These are phyloP conservation scores for Eueides isabella DNA, from an alignment of 1,140 invertebrate species.

Conservation along the genomic window DNA sequence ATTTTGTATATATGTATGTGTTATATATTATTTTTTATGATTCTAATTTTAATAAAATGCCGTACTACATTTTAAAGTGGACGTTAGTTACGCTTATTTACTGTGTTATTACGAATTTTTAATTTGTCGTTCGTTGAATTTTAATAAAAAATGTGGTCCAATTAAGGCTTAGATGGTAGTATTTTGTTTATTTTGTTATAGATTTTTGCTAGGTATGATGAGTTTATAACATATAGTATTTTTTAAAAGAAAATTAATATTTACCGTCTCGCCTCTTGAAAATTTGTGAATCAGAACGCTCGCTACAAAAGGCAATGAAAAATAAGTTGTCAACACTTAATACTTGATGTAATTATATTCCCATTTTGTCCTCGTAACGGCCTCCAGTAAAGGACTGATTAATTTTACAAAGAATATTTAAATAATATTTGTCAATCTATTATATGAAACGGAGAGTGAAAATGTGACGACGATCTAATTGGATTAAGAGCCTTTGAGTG, in stretches of 20 bases:
- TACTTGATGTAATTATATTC: slow-evolving; percentile 14
- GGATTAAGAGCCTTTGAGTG: slow-evolving; percentile 19
- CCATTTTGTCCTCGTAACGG: neutral
- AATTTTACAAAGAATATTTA: slow-evolving; percentile 11
- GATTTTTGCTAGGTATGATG: neutral
- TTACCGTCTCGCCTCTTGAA: slow-evolving; percentile 1
- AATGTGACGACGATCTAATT: slow-evolving; percentile 22
- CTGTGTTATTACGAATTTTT: neutral
- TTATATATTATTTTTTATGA: neutral
- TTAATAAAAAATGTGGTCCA: neutral
- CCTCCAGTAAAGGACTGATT: neutral
- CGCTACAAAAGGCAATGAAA: slow-evolving; percentile 4
- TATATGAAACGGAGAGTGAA: slow-evolving; percentile 3
- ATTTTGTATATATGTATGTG: neutral
- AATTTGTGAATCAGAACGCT: slow-evolving; percentile 2
- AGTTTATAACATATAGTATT: slow-evolving; percentile 12
- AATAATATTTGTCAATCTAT: slow-evolving; percentile 11
- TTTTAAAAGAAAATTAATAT: neutral
- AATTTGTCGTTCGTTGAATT: slow-evolving; percentile 1
- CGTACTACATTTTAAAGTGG: neutral
- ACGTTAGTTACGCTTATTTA: neutral
- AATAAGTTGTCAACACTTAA: slow-evolving; percentile 9
- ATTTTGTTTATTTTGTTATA: neutral
- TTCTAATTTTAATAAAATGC: neutral
- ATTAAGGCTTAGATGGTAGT: neutral